Base-by-base conservation (phyloP, 2,888 invertebrate genomes). In the Drosophila siamana region DNA sequence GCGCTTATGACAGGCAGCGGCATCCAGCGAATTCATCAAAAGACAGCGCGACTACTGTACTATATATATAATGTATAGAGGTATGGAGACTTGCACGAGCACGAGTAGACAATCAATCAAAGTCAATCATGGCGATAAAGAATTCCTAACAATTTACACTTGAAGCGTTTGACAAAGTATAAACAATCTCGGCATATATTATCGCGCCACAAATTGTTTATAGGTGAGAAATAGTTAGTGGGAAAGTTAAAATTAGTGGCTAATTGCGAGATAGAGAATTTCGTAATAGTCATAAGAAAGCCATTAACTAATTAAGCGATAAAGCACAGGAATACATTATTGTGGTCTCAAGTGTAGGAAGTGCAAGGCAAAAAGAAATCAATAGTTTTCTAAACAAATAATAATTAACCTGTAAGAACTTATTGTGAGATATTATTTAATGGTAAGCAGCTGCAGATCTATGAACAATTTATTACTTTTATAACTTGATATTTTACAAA, bases 101-200 rank as follows among this genome's bases (percentile, higher is more conserved):
- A 64, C n/a, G 19, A 15, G 30, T 7, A 5, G 6, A 7, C 38
- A 56, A 55, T 77, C 61, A 65, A 77, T 72, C 66, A 65, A 54
- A 40, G 60, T 72, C 61, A 65, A 57, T 61, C 56, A 65, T 2
- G 13, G 50, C 73, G 60, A 77, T 77, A 64, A 11, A 54, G 44
- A 47, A 38, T 46, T 36, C 11, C 24, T 41, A 54, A 22, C 52
- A 28, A 36, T 55, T 13, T 6, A 7, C 40, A 48, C 11, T 40
- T 43, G 19, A 36, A 13, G 13, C 24, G 15, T 15, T 50, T 28
- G 15, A 40, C 26, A 51, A 38, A 26, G 26, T 28, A 28, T 28
- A 22, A 41, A 54, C 41, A 28, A 19, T 30, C 28, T 30, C 5
- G 8, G 50, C 19, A 36, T 33, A 30, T 19, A 54, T 54, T 41